Conservation (phyloP, 2,113 vertebrate genomes). For the Trichechus manatus region DNA sequence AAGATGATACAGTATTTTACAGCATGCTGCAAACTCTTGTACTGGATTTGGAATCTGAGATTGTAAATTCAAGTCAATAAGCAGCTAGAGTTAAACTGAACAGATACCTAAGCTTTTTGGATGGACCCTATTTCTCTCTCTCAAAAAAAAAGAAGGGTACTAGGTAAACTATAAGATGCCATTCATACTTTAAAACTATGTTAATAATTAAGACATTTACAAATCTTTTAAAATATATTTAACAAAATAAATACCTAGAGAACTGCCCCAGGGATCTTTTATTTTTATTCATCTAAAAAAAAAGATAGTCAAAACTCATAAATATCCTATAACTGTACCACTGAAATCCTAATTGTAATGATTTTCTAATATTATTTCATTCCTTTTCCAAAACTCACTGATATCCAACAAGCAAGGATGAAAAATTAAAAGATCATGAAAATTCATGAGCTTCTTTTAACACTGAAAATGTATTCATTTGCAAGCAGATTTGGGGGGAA, state of each 20-base stretch:
- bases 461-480: background rate
- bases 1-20: background rate
- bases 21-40: background rate
- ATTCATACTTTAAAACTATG: background rate
- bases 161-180: background rate
- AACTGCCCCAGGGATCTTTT: background rate
- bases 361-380: constrained; percentile 32
- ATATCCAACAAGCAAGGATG: background rate
- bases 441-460: background rate
- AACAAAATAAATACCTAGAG: background rate
- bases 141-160: background rate
- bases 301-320: background rate
- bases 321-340: background rate
- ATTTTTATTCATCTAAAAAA: constrained; percentile 1
- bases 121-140: background rate
- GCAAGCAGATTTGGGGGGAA: background rate
- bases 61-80: background rate
- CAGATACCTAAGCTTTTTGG: background rate
- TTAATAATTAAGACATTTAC: constrained; percentile 3
- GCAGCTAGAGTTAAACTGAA: background rate
- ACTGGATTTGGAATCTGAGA: background rate
- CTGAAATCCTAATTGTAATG: background rate
- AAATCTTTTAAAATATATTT: background rate
- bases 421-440: constrained; percentile 21
- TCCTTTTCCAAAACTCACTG: background rate